These are phyloP conservation scores for Polyploca ridens DNA, from an alignment of 2,888 invertebrate genomes.

Conservation along the genomic window DNA sequence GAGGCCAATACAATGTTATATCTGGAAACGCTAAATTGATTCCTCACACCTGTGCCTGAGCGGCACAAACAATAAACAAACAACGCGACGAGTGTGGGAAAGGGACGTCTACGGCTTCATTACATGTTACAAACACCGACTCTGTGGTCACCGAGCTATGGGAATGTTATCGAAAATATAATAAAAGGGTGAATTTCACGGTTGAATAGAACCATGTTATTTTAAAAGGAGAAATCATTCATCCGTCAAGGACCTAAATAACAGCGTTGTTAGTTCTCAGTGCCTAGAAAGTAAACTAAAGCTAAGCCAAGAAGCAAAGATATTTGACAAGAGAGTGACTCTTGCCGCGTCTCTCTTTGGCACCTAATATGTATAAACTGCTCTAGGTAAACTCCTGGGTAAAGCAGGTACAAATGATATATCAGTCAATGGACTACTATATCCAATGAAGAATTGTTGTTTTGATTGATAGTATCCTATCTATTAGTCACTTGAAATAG, in stretches of 20 bases:
- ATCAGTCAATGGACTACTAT: too few relatives aligned
- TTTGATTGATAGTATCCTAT: too few relatives aligned
- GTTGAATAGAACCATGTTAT: neutral
- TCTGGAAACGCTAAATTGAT: conserved; percentile 29
- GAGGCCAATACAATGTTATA: neutral
- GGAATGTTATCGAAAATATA: neutral
- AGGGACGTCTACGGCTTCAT: conserved; percentile 29
- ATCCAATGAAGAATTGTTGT: too few relatives aligned
- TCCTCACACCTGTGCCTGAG: conserved; percentile 35
- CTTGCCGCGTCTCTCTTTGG: too few relatives aligned
- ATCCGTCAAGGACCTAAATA: neutral
- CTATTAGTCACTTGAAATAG: too few relatives aligned
- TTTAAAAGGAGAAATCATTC: neutral
- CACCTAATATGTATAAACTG: too few relatives aligned
- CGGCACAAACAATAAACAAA: conserved; percentile 25
- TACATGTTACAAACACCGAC: neutral
- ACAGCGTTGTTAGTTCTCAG: too few relatives aligned
- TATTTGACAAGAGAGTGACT: too few relatives aligned
- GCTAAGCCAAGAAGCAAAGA: too few relatives aligned
- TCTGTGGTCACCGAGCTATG: conserved; percentile 19
- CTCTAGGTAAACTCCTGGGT: too few relatives aligned
- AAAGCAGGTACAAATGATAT: too few relatives aligned
- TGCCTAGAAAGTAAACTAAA: too few relatives aligned
- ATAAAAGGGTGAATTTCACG: neutral
- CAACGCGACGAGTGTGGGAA: conserved; percentile 36